Base-by-base conservation (phyloP, 1,140 invertebrate species). In the Aethina tumida region DNA sequence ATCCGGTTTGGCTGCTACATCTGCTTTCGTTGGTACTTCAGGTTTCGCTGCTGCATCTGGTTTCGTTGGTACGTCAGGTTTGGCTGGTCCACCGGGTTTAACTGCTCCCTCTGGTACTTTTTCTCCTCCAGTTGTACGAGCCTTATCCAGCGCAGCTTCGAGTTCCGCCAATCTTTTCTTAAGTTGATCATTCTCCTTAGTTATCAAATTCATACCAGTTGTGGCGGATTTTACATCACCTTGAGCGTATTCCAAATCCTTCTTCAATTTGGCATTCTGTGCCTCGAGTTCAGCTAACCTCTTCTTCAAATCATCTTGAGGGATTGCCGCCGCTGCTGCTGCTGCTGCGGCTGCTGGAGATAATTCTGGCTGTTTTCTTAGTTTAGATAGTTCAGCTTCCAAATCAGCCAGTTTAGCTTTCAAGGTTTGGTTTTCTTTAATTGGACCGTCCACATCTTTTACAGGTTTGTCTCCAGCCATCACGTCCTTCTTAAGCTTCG, bases 281-380 rank as follows among this genome's bases (percentile, higher is more conserved):
- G 17, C 16, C 18, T 43, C 37, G 20, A 40, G 15, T 19, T 39
- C 15, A 17, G 37, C 35, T 7, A 47, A 20, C 32, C 31, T 35
- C 6, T 50, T 30, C 24, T 37, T 50, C 6, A 45, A 24, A 28
- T 43, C 38, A 12, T 39, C 40, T 7, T 47, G 31, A 25, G 25
- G 29, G 17, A 43, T 5, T 21, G 28, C 24, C 1, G 27, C 12
- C 25, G n/a, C n/a, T n/a, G n/a, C n/a, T n/a, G n/a, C n/a, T n/a
- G n/a, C n/a, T n/a, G n/a, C n/a, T n/a, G n/a, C n/a, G n/a, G n/a
- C n/a, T n/a, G n/a, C n/a, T n/a, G n/a, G n/a, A n/a, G n/a, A n/a
- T n/a, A n/a, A n/a, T n/a, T 12, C 22, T 24, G 12, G 12, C n/a
- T 24, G 7, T 8, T 8, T 12, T 12, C n/a, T 12, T 8, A 24